Evolutionary conservation across 2,113 vertebrate species (phyloP).

Genomic region (Nicator chloris): DNA sequence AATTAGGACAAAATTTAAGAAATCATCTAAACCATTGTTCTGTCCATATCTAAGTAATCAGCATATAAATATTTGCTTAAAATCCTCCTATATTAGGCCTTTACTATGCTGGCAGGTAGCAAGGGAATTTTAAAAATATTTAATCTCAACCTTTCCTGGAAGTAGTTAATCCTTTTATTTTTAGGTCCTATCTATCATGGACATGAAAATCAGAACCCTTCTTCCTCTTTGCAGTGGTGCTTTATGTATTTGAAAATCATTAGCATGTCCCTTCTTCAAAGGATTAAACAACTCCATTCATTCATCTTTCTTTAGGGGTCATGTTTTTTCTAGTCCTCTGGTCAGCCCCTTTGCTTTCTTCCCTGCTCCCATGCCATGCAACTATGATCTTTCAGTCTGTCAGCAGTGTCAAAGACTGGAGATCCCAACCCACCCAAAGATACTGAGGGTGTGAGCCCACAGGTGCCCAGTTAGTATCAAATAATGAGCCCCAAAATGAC

Average conservation of each 20-base stretch:
- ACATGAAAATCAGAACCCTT: background rate
- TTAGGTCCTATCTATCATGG: background rate
- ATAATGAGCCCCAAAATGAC: background rate
- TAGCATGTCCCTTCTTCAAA: constrained; percentile 3
- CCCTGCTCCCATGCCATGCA: background rate
- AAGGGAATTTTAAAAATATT: background rate
- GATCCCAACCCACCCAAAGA: background rate
- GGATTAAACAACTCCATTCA: constrained; percentile 12
- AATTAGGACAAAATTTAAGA: background rate
- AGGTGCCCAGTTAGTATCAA: background rate
- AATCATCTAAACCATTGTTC: background rate
- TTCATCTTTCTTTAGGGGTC: constrained; percentile 57
- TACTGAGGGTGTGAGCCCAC: background rate
- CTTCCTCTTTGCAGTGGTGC: background rate
- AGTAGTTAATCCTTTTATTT: background rate
- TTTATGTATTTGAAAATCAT: constrained; percentile 23
- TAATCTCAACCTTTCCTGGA: background rate
- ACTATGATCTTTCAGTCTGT: constrained; percentile 1
- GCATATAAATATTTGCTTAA: background rate
- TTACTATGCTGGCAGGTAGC: background rate
- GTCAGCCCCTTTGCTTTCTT: constrained; percentile 34
- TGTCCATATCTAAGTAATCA: background rate
- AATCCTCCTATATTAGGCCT: background rate
- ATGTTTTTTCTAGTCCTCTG: constrained; percentile 51
- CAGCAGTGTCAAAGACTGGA: background rate